phyloP scores from a whole-genome alignment of 2,797 vertebrate species.

The Tokudaia tokunoshimensis region DNA sequence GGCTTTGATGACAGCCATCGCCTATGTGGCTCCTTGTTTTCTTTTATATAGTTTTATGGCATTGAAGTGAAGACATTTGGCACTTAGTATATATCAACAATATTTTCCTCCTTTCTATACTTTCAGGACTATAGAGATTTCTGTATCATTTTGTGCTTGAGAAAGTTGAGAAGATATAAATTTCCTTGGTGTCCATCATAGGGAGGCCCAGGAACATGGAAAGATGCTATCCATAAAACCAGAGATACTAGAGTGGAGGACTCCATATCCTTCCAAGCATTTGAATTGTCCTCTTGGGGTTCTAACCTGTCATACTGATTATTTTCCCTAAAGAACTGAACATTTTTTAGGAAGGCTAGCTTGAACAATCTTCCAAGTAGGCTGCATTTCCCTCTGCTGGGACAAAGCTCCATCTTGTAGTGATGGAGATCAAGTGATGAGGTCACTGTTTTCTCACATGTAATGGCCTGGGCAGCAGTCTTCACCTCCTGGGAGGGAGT shows the following conservation, averaged over 20 bases:
- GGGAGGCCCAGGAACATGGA: background rate
- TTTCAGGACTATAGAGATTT: background rate
- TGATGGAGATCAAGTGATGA: background rate
- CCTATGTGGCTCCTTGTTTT: background rate
- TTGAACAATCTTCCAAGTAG: background rate
- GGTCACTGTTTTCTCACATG: background rate
- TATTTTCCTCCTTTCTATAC: slow-evolving; percentile 29
- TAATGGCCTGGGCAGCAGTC: background rate
- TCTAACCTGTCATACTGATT: background rate
- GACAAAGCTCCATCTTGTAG: background rate
- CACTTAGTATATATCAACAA: background rate
- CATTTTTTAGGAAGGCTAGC: background rate
- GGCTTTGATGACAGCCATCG: background rate
- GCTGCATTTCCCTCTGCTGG: background rate
- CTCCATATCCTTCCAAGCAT: background rate
- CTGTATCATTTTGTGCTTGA: background rate
- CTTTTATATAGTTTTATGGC: background rate
- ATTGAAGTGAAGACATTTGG: background rate
- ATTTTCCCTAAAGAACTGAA: too few species aligned
- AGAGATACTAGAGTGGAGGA: background rate
- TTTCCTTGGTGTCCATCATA: background rate
- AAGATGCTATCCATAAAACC: background rate
- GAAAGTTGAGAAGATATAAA: background rate
- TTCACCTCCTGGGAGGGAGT: background rate
- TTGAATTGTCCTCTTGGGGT: background rate